phyloP scores from a whole-genome alignment of 2,888 invertebrate genomes.

The Nomada hirtipes region DNA sequence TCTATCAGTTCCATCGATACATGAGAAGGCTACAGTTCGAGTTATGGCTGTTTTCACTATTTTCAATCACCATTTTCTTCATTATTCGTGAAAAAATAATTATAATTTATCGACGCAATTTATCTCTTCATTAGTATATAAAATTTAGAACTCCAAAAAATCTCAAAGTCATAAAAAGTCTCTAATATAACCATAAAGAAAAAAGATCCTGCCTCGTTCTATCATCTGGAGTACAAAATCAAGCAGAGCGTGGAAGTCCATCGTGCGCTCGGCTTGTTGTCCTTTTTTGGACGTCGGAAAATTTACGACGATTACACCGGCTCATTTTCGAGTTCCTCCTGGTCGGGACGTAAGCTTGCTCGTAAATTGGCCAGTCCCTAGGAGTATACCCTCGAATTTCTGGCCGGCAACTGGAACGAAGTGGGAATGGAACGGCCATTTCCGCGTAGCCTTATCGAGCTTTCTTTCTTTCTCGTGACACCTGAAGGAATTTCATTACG shows the following conservation, averaged over 20 bases:
- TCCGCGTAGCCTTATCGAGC: constrained; percentile 31
- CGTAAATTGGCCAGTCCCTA: constrained; percentile 67
- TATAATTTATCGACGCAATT: not conserved
- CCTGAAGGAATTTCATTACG: constrained; percentile 48
- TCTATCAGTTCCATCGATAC: not conserved
- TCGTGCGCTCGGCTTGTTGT: not conserved
- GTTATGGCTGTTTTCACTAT: too few relatives aligned
- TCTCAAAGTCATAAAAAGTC: too few relatives aligned
- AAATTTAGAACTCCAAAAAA: not conserved
- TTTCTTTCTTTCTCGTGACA: constrained; percentile 43
- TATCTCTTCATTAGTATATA: not conserved
- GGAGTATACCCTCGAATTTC: constrained; percentile 42
- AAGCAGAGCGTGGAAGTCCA: not conserved
- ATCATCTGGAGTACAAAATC: not conserved
- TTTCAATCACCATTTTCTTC: too few relatives aligned
- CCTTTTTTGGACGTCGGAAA: constrained; percentile 21
- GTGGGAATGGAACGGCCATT: not conserved
- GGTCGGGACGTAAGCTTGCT: constrained; percentile 48
- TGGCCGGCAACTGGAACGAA: not conserved
- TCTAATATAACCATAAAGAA: not conserved
- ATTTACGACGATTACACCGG: constrained; percentile 60
- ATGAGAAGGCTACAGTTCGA: too few relatives aligned
- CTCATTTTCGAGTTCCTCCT: constrained; percentile 64
- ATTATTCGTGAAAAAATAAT: too few relatives aligned
- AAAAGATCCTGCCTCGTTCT: not conserved